Evolutionary conservation across 2,888 invertebrate genomes (phyloP).

Genomic region (Parnassius orleans): DNA sequence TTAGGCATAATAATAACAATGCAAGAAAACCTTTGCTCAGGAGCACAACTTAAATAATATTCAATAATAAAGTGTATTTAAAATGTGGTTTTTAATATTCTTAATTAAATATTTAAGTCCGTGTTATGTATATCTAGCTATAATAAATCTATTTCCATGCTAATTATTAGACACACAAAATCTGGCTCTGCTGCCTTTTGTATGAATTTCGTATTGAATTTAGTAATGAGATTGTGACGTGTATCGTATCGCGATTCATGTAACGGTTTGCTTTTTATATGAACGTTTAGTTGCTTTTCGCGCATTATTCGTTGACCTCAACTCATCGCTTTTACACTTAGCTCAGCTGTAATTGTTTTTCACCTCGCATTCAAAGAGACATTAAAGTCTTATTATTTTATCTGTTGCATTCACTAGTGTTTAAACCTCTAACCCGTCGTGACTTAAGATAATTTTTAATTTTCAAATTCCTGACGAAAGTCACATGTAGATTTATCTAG

Average conservation of each 20-base stretch:
- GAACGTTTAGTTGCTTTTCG: constrained; percentile 38
- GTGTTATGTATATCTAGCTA: not conserved
- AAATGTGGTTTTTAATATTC: no score
- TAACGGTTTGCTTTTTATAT: constrained; percentile 15
- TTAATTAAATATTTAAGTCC: not conserved
- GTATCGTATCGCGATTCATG: constrained; percentile 12
- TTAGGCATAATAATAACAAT: no score
- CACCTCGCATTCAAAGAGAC: constrained; percentile 30
- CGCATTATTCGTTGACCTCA: constrained; percentile 49
- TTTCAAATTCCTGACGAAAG: constrained; percentile 4
- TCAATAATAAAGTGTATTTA: no score
- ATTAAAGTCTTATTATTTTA: constrained; percentile 34
- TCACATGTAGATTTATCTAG: constrained; percentile 17
- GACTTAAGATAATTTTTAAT: constrained; percentile 20
- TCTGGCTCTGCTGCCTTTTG: constrained; percentile 11
- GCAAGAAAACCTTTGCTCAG: no score
- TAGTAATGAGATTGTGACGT: constrained; percentile 24
- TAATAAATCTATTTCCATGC: constrained; percentile 11
- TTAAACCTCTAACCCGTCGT: constrained; percentile 23
- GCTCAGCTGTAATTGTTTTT: constrained; percentile 32
- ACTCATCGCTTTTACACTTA: constrained; percentile 44
- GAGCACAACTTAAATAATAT: no score
- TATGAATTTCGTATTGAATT: constrained; percentile 20
- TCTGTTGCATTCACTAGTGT: constrained; percentile 22
- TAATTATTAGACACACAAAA: constrained; percentile 19